Evolutionary conservation across 1,140 invertebrate species (phyloP).

Genomic region (Lasioglossum albipes): DNA sequence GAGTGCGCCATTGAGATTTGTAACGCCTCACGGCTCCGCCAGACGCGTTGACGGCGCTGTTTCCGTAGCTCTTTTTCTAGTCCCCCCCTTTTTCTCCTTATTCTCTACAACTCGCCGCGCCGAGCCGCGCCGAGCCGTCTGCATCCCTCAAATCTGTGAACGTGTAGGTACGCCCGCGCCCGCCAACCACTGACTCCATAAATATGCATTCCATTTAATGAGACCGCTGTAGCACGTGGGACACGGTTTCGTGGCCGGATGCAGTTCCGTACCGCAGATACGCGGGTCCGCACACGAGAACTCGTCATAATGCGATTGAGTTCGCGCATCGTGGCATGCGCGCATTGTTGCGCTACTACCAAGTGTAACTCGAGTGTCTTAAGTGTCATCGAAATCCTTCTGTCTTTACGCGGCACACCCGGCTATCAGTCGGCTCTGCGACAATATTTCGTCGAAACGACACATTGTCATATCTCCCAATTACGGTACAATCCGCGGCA

Average conservation of each 20-base stretch:
- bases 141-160: conserved; percentile 28
- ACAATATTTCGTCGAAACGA: conserved; percentile 9
- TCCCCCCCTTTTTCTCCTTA: background rate
- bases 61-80: conserved; percentile 16
- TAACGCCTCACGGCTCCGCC: conserved; percentile 51
- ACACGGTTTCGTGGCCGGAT: conserved; percentile 46
- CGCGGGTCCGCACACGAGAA: conserved; percentile 35
- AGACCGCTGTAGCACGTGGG: conserved; percentile 52
- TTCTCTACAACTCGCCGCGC: conserved; percentile 12
- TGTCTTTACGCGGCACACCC: conserved; percentile 1
- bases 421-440: conserved; percentile 16
- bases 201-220: conserved; percentile 67
- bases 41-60: conserved; percentile 45
- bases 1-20: conserved; percentile 63
- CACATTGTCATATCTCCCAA: background rate
- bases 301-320: conserved; percentile 52
- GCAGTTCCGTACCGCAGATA: conserved; percentile 47
- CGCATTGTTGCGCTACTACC: conserved; percentile 21
- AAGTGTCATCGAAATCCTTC: conserved; percentile 40
- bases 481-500: too few species aligned
- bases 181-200: conserved; percentile 56
- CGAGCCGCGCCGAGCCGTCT: background rate
- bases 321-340: conserved; percentile 42
- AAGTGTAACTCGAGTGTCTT: conserved; percentile 38
- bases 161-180: conserved; percentile 22